Evolutionary conservation across 1,140 invertebrate species (phyloP).

Genomic region (Camponotus pennsylvanicus): DNA sequence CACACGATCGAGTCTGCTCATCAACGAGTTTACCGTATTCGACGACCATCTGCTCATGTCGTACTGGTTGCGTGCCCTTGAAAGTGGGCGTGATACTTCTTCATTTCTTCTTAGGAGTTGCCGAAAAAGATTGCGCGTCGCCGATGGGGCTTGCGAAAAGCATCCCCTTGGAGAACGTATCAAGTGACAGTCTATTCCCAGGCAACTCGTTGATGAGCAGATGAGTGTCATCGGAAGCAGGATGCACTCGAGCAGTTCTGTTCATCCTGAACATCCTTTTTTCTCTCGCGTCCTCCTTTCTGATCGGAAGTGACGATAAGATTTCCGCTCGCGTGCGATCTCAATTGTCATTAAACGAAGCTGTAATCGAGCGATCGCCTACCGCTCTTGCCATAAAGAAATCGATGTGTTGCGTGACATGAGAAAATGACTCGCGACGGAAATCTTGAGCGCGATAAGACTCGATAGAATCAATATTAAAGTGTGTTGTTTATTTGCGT

Average conservation of each 20-base stretch:
- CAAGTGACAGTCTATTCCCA: conserved; percentile 71
- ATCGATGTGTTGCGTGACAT: conserved; percentile 21
- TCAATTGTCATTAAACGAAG: conserved; percentile 53
- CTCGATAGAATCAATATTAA: conserved; percentile 9
- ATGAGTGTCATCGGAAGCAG: conserved; percentile 69
- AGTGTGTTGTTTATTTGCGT: background rate
- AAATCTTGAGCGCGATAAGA: conserved; percentile 36
- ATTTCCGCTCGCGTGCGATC: conserved; percentile 74
- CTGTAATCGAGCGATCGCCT: conserved; percentile 25
- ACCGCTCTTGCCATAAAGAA: background rate
- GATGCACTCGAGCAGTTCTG: conserved; percentile 49
- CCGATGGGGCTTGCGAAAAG: conserved; percentile 24
- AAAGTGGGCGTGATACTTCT: conserved; percentile 77
- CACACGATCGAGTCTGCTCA: conserved; percentile 49
- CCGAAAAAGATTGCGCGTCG: conserved; percentile 58
- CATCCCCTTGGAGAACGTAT: conserved; percentile 49
- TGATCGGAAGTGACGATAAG: conserved; percentile 78
- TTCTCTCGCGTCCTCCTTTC: conserved; percentile 53
- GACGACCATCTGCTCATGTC: conserved; percentile 78
- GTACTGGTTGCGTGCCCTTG: conserved; percentile 62
- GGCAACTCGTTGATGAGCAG: conserved; percentile 56
- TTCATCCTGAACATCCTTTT: conserved; percentile 1
- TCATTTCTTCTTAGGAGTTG: conserved; percentile 38
- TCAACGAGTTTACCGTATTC: conserved; percentile 68
- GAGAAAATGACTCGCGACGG: conserved; percentile 22